Evolutionary conservation across 1,140 invertebrate species (phyloP).

Genomic region (Drepana arcuata): DNA sequence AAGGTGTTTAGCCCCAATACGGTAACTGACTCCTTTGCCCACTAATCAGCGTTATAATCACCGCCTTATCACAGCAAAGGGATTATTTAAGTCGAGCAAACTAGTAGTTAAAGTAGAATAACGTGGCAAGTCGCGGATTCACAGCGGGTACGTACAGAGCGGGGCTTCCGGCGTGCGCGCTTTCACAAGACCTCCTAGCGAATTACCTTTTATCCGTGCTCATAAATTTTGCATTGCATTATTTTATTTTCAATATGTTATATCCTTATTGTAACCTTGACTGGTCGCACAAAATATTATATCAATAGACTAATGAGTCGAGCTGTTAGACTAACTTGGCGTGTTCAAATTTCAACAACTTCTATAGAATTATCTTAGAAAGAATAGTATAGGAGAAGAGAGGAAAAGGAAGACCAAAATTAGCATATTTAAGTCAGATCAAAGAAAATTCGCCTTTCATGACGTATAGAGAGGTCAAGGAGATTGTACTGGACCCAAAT

Average conservation of each 20-base stretch:
- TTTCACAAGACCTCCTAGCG: constrained; percentile 17
- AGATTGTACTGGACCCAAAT: no score
- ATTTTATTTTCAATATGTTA: constrained; percentile 13
- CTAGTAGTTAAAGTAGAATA: constrained; percentile 16
- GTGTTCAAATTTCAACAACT: no score
- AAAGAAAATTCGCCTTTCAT: no score
- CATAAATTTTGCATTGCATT: constrained; percentile 15
- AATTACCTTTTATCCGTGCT: constrained; percentile 13
- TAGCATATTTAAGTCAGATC: no score
- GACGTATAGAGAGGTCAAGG: no score
- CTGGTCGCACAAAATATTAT: no score
- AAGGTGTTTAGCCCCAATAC: constrained; percentile 14
- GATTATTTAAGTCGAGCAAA: constrained; percentile 14
- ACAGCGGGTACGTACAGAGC: constrained; percentile 12
- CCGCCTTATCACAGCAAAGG: constrained; percentile 21
- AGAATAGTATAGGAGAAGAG: no score
- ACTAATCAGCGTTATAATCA: constrained; percentile 16
- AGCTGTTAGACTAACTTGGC: no score
- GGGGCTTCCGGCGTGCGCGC: constrained; percentile 19
- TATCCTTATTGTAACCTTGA: constrained; percentile 1
- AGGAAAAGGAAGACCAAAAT: no score
- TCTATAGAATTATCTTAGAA: no score
- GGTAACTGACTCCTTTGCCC: constrained; percentile 6
- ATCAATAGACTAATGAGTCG: no score
- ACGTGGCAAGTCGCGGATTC: constrained; percentile 17